phyloP scores from a whole-genome alignment of 1,140 invertebrate species.

The Chymomyza costata region DNA sequence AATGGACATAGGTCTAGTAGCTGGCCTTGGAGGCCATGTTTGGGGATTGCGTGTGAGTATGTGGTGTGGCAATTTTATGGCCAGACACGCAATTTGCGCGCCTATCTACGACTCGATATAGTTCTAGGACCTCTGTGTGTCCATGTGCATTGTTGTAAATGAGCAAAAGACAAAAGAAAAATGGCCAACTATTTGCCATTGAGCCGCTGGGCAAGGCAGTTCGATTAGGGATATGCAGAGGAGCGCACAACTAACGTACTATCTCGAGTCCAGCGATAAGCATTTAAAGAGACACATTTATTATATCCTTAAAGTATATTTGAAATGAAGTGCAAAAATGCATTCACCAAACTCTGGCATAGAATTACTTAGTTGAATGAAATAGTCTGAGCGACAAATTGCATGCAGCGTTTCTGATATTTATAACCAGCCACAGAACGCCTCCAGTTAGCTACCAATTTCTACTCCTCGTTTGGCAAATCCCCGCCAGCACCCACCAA shows the following conservation, averaged over 20 bases:
- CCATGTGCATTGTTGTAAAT: conserved; percentile 46
- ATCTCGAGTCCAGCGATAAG: conserved; percentile 61
- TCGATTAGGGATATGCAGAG: too few species aligned
- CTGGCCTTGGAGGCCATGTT: conserved; percentile 38
- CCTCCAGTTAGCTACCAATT: too few species aligned
- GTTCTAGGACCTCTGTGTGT: too few species aligned
- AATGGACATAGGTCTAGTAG: conserved; percentile 56
- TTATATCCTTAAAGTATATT: conserved; percentile 1
- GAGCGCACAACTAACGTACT: too few species aligned
- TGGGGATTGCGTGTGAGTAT: neutral
- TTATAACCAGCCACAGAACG: conserved; percentile 30
- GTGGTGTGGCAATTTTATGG: conserved; percentile 57
- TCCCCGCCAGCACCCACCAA: too few species aligned
- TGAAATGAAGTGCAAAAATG: conserved; percentile 43
- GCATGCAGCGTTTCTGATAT: conserved; percentile 38
- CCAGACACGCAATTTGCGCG: conserved; percentile 63
- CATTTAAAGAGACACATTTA: conserved; percentile 33
- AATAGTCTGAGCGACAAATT: too few species aligned
- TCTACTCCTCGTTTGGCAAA: too few species aligned
- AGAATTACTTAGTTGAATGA: too few species aligned
- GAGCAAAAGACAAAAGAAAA: conserved; percentile 55
- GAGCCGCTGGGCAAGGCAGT: conserved; percentile 38
- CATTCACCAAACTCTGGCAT: too few species aligned
- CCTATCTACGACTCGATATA: conserved; percentile 28
- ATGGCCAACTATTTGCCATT: conserved; percentile 66